A percentile compares a stretch with the other conserved stretches of the same genome.
phyloP scores from a whole-genome alignment of 2,888 invertebrate species.

The Arrhopalites spinosus region DNA sequence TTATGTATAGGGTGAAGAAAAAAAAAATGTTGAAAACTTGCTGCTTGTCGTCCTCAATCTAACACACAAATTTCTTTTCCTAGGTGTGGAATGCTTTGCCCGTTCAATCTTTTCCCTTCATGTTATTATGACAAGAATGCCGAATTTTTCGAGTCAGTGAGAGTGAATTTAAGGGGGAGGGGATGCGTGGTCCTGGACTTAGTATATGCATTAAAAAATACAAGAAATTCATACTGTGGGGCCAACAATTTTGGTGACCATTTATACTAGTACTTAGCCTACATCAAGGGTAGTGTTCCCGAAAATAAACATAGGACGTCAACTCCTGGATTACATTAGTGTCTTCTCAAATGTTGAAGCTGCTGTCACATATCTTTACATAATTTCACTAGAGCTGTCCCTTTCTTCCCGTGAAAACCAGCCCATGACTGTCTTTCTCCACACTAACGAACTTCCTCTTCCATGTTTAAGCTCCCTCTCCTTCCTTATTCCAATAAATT shows the following conservation, averaged over 20 bases:
- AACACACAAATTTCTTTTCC: slow-evolving; percentile 55
- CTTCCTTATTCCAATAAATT: background rate
- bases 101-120: too few relatives aligned
- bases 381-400: slow-evolving; percentile 28
- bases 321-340: slow-evolving; percentile 51
- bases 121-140: too few relatives aligned
- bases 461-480: slow-evolving; percentile 10
- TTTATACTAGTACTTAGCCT: background rate
- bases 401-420: slow-evolving; percentile 17
- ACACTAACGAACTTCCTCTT: slow-evolving; percentile 36
- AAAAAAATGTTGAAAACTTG: slow-evolving; percentile 48
- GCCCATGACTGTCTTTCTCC: slow-evolving; percentile 27
- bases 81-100: slow-evolving; percentile 54
- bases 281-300: slow-evolving; percentile 28
- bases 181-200: too few relatives aligned
- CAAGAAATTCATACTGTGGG: too few relatives aligned
- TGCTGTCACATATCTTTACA: slow-evolving; percentile 30
- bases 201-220: too few relatives aligned
- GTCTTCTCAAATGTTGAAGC: slow-evolving; percentile 39
- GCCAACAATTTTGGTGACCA: too few relatives aligned
- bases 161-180: too few relatives aligned
- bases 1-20: background rate
- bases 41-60: slow-evolving; percentile 55
- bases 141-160: too few relatives aligned
- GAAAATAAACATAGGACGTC: slow-evolving; percentile 43